Evolutionary conservation across 2,113 vertebrate genomes (phyloP).

Genomic region (Tor tambroides): DNA sequence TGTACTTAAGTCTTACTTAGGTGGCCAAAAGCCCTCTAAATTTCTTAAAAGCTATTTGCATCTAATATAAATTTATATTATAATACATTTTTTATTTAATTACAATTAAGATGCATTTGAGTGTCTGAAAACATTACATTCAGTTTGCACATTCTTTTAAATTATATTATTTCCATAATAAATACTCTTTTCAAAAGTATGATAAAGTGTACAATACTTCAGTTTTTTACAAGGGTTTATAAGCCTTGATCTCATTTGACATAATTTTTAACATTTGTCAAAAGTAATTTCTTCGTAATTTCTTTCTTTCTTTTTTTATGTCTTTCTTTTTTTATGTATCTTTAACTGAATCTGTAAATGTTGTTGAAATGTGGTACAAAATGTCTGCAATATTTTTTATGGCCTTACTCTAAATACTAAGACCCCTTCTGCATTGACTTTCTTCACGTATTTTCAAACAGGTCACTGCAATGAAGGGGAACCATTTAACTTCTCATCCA

Average conservation of each 20-base stretch:
- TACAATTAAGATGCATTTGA: not conserved
- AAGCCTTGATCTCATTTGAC: not conserved
- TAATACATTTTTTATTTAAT: not conserved
- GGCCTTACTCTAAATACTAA: not conserved
- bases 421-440: not conserved
- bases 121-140: not conserved
- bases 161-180: not conserved
- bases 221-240: too few species aligned
- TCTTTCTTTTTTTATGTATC: not conserved
- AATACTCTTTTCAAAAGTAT: not conserved
- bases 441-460: conserved; percentile 59
- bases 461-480: conserved; percentile 75
- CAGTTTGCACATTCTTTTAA: not conserved
- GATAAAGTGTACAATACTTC: not conserved
- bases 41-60: not conserved
- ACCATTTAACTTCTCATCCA: conserved; percentile 81
- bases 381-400: not conserved
- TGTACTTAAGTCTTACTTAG: not conserved
- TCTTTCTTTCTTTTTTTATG: not conserved
- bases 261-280: not conserved
- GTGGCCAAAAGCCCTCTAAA: not conserved
- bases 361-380: not conserved
- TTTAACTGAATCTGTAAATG: not conserved
- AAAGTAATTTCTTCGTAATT: not conserved
- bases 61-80: not conserved